Evolutionary conservation across 1,140 invertebrate species (phyloP).

Genomic region (Melanaphis sacchari): DNA sequence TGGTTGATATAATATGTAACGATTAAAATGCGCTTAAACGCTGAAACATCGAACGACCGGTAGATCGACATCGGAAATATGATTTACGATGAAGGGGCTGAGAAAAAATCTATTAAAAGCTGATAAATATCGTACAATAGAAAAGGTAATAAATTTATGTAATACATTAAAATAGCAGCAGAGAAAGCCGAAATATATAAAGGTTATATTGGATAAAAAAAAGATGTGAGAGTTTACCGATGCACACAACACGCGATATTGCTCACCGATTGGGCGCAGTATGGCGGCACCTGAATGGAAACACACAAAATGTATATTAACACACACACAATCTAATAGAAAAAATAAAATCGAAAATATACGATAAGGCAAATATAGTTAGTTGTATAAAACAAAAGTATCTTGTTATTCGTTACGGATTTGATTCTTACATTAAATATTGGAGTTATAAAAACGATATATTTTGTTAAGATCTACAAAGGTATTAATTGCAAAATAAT

Average conservation of each 20-base stretch:
- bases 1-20: neutral
- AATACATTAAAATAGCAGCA: neutral
- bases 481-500: neutral
- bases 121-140: constrained; percentile 10
- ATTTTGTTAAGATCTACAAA: neutral
- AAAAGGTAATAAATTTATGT: neutral
- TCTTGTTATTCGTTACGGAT: neutral
- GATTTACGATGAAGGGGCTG: neutral
- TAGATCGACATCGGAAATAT: neutral
- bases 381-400: neutral
- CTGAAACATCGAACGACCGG: neutral
- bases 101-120: neutral
- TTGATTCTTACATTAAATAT: neutral
- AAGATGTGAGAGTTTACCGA: constrained; percentile 71
- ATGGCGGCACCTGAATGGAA: constrained; percentile 75
- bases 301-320: constrained; percentile 66
- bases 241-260: constrained; percentile 90
- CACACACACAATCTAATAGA: neutral
- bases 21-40: neutral
- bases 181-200: constrained; percentile 43
- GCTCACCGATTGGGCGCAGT: constrained; percentile 89
- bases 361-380: neutral
- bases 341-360: neutral
- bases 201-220: constrained; percentile 41
- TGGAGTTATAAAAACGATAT: neutral